phyloP scores from a whole-genome alignment of 2,113 vertebrate genomes.

The Perca schrenkii region DNA sequence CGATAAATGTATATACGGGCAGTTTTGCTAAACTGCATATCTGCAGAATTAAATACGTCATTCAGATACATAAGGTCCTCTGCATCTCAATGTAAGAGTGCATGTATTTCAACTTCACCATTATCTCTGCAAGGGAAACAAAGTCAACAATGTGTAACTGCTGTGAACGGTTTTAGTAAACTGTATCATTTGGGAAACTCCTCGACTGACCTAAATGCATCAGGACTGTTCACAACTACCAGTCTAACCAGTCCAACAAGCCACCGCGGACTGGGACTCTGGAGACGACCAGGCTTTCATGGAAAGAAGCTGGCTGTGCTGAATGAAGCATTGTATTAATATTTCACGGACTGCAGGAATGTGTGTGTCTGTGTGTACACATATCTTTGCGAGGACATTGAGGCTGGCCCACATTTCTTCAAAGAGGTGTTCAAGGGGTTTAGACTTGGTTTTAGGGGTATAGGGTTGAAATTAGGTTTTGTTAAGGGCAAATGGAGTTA shows the following conservation, averaged over 20 bases:
- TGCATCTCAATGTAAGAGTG: not conserved
- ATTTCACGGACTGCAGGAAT: conserved; percentile 74
- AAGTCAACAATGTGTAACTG: not conserved
- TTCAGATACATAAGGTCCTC: not conserved
- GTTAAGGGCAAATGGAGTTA: not conserved
- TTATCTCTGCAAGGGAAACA: not conserved
- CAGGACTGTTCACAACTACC: conserved; percentile 1
- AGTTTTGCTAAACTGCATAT: not conserved
- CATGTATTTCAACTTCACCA: not conserved
- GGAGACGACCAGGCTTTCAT: conserved; percentile 65
- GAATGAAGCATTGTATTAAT: conserved; percentile 77
- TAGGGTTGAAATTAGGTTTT: not conserved
- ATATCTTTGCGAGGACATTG: conserved; percentile 38
- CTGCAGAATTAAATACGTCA: not conserved
- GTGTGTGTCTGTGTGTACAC: not conserved
- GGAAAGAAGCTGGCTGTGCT: conserved; percentile 48
- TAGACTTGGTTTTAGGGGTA: not conserved
- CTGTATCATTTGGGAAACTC: not conserved
- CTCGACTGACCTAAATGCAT: conserved; percentile 33
- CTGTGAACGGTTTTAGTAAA: conserved; percentile 13
- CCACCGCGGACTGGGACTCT: conserved; percentile 37
- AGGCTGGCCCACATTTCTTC: not conserved
- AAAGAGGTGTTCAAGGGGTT: conserved; percentile 6
- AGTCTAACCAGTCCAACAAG: conserved; percentile 35
- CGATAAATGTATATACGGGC: not conserved